Percentiles rank a stretch among this genome's conserved stretches.
Evolutionary conservation across 2,888 invertebrate genomes (phyloP).

Genomic region (Andrena flavipes): DNA sequence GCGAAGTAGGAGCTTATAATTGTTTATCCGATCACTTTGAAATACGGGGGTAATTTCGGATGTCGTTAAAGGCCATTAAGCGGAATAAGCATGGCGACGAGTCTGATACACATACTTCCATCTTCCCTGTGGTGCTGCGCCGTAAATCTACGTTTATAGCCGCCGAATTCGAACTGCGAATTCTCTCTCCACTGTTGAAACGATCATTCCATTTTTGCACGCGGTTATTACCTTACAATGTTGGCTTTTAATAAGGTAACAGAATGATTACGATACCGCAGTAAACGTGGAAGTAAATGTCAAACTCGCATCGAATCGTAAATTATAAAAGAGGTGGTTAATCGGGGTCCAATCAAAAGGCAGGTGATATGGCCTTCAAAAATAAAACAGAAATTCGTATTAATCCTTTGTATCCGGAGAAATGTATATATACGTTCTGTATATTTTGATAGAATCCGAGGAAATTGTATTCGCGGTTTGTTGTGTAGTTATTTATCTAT

Average conservation of each 20-base stretch:
- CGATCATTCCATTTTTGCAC: conserved; percentile 27
- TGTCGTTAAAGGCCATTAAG: conserved; percentile 70
- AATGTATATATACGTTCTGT: too few species aligned
- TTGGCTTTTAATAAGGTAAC: conserved; percentile 16
- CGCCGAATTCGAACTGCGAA: conserved; percentile 59
- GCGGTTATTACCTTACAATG: conserved; percentile 22
- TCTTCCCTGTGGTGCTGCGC: conserved; percentile 43
- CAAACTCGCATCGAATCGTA: not conserved
- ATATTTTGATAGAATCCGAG: too few species aligned
- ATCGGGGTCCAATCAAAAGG: not conserved
- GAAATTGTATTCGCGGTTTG: too few species aligned
- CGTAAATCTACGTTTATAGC: conserved; percentile 66
- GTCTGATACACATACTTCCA: conserved; percentile 54
- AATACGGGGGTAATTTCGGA: conserved; percentile 66
- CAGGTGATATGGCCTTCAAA: not conserved
- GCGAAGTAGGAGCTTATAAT: conserved; percentile 52
- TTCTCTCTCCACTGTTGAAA: conserved; percentile 23
- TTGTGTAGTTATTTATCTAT: too few species aligned
- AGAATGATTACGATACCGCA: not conserved
- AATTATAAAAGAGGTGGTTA: not conserved
- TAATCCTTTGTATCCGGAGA: not conserved
- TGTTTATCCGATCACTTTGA: conserved; percentile 64
- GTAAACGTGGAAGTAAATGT: not conserved
- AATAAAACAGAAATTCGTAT: not conserved
- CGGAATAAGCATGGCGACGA: conserved; percentile 57